Conservation (phyloP, 2,797 vertebrate species). For the Masticophis lateralis region DNA sequence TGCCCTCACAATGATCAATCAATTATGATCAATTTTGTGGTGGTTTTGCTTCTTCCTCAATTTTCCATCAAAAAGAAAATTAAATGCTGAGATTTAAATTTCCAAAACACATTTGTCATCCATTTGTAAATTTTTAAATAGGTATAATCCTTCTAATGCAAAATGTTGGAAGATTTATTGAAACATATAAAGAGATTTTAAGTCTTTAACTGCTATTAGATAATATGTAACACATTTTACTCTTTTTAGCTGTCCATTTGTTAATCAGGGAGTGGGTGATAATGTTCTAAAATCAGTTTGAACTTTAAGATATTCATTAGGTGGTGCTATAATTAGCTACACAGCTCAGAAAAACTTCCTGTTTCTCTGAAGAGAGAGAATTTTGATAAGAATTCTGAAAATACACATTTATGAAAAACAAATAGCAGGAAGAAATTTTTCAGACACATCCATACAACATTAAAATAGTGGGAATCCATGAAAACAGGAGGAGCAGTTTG, state of each 20-base stretch:
- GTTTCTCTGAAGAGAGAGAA: neutral
- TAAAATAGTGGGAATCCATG: constrained; percentile 1
- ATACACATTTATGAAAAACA: neutral
- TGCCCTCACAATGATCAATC: neutral
- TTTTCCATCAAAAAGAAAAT: neutral
- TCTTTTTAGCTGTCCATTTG: constrained; percentile 8
- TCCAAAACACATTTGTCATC: neutral
- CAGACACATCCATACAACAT: constrained; percentile 17
- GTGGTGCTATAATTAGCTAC: neutral
- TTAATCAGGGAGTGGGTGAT: constrained; percentile 3
- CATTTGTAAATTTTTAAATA: constrained; percentile 2
- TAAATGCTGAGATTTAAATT: neutral
- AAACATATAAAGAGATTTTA: constrained; percentile 24
- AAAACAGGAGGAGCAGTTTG: neutral
- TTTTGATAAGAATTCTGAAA: neutral
- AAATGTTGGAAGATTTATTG: constrained; percentile 24
- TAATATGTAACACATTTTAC: constrained; percentile 16
- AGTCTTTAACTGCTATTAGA: neutral
- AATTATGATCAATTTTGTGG: neutral
- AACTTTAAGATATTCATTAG: constrained; percentile 14
- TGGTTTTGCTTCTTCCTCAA: neutral
- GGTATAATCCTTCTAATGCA: neutral
- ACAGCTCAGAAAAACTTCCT: neutral
- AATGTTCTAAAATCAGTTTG: constrained; percentile 1
- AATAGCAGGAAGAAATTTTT: neutral